These are phyloP conservation scores for Struthio camelus DNA, from an alignment of 2,113 vertebrate genomes.

Conservation along the genomic window DNA sequence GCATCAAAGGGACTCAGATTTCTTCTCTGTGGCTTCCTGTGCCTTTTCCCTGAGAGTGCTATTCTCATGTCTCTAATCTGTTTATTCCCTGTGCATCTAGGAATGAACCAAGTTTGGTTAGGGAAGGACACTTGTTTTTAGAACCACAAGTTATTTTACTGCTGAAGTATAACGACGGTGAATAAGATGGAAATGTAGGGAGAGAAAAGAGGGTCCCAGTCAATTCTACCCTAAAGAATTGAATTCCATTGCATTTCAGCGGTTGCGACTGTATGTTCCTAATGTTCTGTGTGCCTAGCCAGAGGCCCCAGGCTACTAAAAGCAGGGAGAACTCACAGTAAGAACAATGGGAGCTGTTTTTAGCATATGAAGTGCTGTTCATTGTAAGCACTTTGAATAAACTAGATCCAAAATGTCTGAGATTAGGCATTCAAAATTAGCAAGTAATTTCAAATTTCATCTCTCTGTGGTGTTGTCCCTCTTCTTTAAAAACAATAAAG, in stretches of 20 bases:
- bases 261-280: background rate
- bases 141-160: background rate
- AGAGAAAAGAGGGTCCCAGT: background rate
- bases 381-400: background rate
- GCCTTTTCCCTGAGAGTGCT: background rate
- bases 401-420: background rate
- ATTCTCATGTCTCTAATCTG: background rate
- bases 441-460: constrained; percentile 26
- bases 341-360: background rate
- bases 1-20: background rate
- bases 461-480: background rate
- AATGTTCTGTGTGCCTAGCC: background rate
- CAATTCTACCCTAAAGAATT: background rate
- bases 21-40: background rate
- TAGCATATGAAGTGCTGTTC: background rate
- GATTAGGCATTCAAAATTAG: background rate
- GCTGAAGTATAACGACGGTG: background rate
- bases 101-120: background rate
- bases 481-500: background rate
- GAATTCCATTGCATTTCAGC: background rate
- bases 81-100: background rate
- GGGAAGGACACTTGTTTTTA: background rate
- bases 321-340: background rate
- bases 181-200: background rate
- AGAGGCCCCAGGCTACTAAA: background rate